A percentile compares a stretch with the other conserved stretches of the same genome.
Evolutionary conservation across 1,140 invertebrate species (phyloP).

Genomic region (Tetraneura akinire): DNA sequence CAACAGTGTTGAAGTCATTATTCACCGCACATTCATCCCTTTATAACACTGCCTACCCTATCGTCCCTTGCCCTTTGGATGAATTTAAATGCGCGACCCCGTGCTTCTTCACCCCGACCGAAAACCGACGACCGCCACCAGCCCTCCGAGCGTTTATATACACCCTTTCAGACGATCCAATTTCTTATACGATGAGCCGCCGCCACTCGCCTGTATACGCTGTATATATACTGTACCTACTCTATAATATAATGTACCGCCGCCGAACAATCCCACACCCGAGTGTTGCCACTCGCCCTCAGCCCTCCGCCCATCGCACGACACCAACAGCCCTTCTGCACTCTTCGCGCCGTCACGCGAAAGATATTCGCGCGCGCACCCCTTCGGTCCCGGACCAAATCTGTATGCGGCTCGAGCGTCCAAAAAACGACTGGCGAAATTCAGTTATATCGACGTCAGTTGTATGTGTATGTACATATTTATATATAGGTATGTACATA

Average conservation of each 20-base stretch:
- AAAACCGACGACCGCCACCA: neutral
- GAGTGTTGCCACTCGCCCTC: no score
- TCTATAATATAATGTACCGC: no score
- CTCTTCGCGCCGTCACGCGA: neutral
- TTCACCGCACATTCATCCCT: neutral
- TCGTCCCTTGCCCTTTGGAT: neutral
- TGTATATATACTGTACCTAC: no score
- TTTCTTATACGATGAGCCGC: neutral
- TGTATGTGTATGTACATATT: no score
- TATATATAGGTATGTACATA: no score
- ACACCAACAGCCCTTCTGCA: no score
- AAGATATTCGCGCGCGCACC: neutral
- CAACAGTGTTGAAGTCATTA: constrained; percentile 48
- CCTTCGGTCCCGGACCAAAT: neutral
- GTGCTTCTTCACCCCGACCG: neutral
- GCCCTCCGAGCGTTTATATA: neutral
- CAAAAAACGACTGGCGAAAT: neutral
- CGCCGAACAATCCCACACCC: no score
- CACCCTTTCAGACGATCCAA: constrained; percentile 2
- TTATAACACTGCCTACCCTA: no score
- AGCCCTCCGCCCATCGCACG: no score
- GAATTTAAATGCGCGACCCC: constrained; percentile 32
- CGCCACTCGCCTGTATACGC: no score
- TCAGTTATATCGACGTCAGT: neutral
- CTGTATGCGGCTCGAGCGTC: neutral